A percentile compares a stretch with the other conserved stretches of the same genome.
These are phyloP conservation scores for Zoanthus sansibaricus DNA, from an alignment of 92 coral and sea anemone genomes.

Conservation along the genomic window DNA sequence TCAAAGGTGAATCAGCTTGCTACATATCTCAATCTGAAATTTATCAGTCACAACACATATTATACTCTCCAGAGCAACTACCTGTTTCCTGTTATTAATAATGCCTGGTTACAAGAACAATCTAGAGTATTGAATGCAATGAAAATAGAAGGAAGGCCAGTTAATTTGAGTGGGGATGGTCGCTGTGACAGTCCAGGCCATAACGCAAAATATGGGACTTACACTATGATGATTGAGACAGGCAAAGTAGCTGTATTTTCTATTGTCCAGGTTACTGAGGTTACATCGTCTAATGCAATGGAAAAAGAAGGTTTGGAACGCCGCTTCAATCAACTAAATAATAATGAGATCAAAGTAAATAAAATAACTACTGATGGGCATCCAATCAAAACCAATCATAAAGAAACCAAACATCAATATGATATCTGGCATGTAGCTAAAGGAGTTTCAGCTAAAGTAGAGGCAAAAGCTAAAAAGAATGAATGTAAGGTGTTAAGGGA, in stretches of 20 bases:
- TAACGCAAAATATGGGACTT: slow-evolving; percentile 71
- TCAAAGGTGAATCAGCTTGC: neutral
- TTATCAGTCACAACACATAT: slow-evolving; percentile 13
- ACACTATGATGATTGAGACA: slow-evolving; percentile 66
- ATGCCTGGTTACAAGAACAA: slow-evolving; percentile 50
- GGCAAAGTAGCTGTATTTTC: slow-evolving; percentile 60
- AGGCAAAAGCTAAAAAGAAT: neutral
- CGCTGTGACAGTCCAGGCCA: slow-evolving; percentile 77
- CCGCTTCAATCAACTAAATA: neutral
- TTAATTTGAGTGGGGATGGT: slow-evolving; percentile 73
- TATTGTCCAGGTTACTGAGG: slow-evolving; percentile 70
- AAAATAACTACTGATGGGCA: slow-evolving; percentile 40
- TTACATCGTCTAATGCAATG: slow-evolving; percentile 66
- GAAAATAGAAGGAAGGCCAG: slow-evolving; percentile 38
- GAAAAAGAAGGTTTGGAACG: slow-evolving; percentile 55
- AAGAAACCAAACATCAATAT: neutral
- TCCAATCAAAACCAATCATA: slow-evolving; percentile 8
- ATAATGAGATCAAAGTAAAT: neutral
- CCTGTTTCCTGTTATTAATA: slow-evolving; percentile 59
- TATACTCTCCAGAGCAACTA: slow-evolving; percentile 53
- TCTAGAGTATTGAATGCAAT: slow-evolving; percentile 20
- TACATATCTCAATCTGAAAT: neutral
- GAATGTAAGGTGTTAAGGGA: too few relatives aligned
- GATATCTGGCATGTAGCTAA: slow-evolving; percentile 9
- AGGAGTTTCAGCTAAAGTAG: neutral